phyloP scores from a whole-genome alignment of 2,113 vertebrate species.

The Cochlearius cochlearius region DNA sequence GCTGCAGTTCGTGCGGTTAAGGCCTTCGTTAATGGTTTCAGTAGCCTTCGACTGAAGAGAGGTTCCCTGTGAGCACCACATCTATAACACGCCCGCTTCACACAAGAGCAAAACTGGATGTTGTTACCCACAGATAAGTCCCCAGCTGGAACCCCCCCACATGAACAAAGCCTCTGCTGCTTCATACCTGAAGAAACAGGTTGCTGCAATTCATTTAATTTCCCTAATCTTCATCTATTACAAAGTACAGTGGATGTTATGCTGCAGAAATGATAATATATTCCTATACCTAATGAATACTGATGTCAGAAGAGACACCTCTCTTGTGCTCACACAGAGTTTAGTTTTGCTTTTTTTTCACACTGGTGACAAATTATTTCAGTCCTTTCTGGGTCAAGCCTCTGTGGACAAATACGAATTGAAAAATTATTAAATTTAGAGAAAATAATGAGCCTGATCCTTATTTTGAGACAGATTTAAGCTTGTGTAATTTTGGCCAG shows the following conservation, averaged over 20 bases:
- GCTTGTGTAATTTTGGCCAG: neutral
- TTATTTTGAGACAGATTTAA: neutral
- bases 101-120: neutral
- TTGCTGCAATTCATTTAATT: neutral
- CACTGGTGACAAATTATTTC: neutral
- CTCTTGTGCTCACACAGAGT: neutral
- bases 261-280: neutral
- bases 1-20: fast-evolving
- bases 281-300: neutral
- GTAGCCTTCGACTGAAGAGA: neutral
- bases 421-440: neutral
- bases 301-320: neutral
- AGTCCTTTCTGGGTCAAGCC: neutral
- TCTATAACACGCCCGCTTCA: neutral
- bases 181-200: neutral
- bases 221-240: neutral
- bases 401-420: neutral
- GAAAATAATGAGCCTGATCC: neutral
- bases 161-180: neutral
- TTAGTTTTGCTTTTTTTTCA: neutral
- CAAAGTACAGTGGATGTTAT: neutral
- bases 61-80: neutral
- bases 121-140: neutral
- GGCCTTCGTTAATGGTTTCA: neutral
- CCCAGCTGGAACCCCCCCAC: neutral